A percentile compares a stretch with the other conserved stretches of the same genome.
Evolutionary conservation across 2,797 vertebrate species (phyloP).

Genomic region (Falco cherrug): DNA sequence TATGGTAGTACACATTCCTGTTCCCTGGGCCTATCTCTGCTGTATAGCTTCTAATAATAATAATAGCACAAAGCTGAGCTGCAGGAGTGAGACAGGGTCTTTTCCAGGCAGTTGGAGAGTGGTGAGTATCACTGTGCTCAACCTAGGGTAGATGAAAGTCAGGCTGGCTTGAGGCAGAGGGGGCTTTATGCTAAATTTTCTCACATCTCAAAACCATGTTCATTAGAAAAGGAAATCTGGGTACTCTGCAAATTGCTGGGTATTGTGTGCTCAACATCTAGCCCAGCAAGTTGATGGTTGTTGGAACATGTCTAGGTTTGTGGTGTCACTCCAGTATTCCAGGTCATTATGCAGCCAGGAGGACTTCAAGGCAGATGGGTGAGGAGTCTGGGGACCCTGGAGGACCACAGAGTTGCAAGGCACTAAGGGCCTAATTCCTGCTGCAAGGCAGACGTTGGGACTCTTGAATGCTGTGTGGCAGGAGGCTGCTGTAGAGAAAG

Average conservation of each 20-base stretch:
- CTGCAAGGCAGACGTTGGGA: not conserved
- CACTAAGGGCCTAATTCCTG: not conserved
- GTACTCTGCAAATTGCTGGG: not conserved
- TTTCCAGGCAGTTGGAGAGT: not conserved
- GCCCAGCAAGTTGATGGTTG: not conserved
- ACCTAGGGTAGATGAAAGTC: not conserved
- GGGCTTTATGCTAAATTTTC: not conserved
- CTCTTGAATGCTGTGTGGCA: not conserved
- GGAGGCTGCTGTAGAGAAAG: not conserved
- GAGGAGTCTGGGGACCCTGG: not conserved
- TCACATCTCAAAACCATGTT: rapidly evolving
- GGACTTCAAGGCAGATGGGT: not conserved
- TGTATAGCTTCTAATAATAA: not conserved
- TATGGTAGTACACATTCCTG: rapidly evolving
- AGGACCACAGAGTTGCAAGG: not conserved
- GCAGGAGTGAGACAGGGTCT: not conserved
- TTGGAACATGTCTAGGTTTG: not conserved
- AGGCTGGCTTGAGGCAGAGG: not conserved
- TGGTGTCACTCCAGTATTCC: not conserved
- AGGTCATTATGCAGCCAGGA: not conserved
- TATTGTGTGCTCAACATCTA: not conserved
- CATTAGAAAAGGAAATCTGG: not conserved
- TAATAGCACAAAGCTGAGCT: not conserved
- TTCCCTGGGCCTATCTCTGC: not conserved
- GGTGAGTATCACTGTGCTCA: not conserved